Evolutionary conservation across 2,113 vertebrate genomes (phyloP), one percentile per base, ranked within the genome.

Genomic region (Dipodomys ordii): DNA sequence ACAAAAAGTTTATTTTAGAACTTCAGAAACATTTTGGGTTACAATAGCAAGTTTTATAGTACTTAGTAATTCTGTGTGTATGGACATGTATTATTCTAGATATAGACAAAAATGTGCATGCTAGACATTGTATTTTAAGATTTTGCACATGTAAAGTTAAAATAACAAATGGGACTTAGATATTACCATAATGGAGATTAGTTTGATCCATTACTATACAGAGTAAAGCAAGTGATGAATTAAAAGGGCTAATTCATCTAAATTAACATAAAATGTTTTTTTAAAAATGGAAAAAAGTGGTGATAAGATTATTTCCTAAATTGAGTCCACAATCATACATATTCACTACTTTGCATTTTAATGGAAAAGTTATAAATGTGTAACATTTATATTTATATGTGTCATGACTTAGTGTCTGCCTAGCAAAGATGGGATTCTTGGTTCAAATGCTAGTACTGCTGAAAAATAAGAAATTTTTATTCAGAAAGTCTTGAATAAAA

Each of bases 401-500:
- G 12, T 57, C 53, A 57, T 57, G 53, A 57, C 53, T 16, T 13
- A 57, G 53, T 57, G 15, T 57, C 53, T 57, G 53, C 12, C 15
- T 57, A 57, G 53, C 3, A 16, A 57, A 57, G 53, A 57, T 57
- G 53, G 15, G 53, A 13, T 57, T 18, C 16, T 16, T 15, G 15
- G 53, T 57, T 57, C 53, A 57, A 57, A 57, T 57, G 11, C 15
- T 57, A 57, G 53, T 4, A 57, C 53, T 57, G 53, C 12, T 13
- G 15, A 57, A 57, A 57, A 57, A 16, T 16, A 13, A 57, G 53
- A 57, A 18, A 16, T 16, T 57, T 57, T 57, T 57, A 57, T 57
- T 57, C 53, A 57, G 15, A 57, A 57, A 92, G 93, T 23, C 15
- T 44, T 87, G 30, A 77, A 79, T 53, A 80, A 77, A 87, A 87